Percentiles rank a stretch among this genome's conserved stretches.
These are phyloP conservation scores for Copsychus sechellarum DNA, from an alignment of 2,113 vertebrate genomes.

Conservation along the genomic window DNA sequence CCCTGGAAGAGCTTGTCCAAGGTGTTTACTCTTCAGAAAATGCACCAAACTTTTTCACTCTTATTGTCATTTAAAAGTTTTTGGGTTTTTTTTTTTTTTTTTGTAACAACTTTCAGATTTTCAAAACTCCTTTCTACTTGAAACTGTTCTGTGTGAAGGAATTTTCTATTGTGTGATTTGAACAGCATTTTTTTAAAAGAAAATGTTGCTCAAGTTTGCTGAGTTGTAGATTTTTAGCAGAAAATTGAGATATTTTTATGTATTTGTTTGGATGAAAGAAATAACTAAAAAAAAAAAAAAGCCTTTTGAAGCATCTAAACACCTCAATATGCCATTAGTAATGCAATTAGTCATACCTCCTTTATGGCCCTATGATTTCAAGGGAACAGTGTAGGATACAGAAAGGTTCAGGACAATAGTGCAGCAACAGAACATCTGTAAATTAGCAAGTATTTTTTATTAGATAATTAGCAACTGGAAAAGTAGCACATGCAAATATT, in stretches of 20 bases:
- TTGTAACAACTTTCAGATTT: not conserved
- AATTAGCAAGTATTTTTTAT: slow-evolving; percentile 12
- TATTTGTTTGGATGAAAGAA: not conserved
- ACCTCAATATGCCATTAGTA: not conserved
- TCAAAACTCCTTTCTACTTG: not conserved
- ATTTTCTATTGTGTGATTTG: not conserved
- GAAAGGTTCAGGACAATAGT: not conserved
- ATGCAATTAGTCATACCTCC: not conserved
- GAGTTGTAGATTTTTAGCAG: not conserved
- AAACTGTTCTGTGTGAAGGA: not conserved
- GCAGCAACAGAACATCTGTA: not conserved
- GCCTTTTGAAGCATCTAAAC: not conserved
- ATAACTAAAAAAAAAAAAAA: not conserved
- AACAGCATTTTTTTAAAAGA: not conserved
- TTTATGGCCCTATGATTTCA: not conserved
- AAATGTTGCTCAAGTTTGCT: not conserved
- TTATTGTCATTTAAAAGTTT: not conserved
- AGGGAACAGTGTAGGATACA: not conserved
- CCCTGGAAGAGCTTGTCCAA: not conserved
- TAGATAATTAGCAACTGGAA: slow-evolving; percentile 27
- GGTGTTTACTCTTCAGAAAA: not conserved
- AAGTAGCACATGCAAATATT: slow-evolving; percentile 15
- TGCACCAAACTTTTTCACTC: not conserved
- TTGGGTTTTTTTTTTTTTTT: not conserved
- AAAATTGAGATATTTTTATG: not conserved